Evolutionary conservation across 2,888 invertebrate genomes (phyloP).

Genomic region (Phyllotreta cruciferae): DNA sequence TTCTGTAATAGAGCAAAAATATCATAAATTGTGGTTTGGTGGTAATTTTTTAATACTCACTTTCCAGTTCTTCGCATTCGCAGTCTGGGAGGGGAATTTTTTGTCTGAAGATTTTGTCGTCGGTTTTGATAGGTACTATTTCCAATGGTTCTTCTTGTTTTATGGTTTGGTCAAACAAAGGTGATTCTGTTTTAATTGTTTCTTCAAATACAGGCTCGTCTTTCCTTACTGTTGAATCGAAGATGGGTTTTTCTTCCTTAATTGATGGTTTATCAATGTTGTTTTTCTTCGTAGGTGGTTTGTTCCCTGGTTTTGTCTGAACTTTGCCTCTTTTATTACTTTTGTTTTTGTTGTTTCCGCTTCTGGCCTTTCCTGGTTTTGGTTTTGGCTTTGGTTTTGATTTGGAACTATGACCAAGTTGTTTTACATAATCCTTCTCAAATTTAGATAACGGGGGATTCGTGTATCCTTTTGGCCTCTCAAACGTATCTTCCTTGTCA

Average conservation of each 20-base stretch:
- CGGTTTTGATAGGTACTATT: neutral
- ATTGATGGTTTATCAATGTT: neutral
- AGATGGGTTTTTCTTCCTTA: conserved; percentile 5
- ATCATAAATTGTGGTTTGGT: no score
- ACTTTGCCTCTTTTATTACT: no score
- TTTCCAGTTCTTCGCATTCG: neutral
- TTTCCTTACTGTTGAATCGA: neutral
- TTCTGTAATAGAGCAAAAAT: neutral
- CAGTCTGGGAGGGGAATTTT: neutral
- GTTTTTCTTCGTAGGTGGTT: neutral
- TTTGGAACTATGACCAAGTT: neutral
- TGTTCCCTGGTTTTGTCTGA: neutral
- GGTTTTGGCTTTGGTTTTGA: neutral
- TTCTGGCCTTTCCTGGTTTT: neutral
- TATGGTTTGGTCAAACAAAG: neutral
- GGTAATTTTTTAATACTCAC: neutral
- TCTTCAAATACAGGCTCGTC: neutral
- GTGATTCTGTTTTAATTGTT: neutral
- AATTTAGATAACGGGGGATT: neutral
- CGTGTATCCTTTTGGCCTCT: no score
- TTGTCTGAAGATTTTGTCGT: neutral
- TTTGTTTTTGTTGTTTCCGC: no score
- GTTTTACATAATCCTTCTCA: neutral
- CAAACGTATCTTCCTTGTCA: neutral
- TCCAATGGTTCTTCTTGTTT: no score